Evolutionary conservation across 2,113 vertebrate species (phyloP), one percentile per base, ranked within the genome.

Genomic region (Terrapene triunguis): DNA sequence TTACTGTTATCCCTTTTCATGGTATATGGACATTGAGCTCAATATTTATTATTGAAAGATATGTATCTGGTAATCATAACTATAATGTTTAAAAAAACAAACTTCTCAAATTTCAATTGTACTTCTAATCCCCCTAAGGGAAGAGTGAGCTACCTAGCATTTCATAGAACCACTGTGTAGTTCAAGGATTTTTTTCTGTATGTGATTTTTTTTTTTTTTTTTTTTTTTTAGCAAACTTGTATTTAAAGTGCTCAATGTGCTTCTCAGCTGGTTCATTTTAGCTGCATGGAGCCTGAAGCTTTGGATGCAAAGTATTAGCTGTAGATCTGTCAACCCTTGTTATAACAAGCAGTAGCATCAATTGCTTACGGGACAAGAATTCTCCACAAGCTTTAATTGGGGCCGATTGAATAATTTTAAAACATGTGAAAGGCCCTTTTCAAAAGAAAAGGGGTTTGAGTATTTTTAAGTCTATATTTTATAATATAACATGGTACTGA

Each of bases 281-380:
- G 53, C 88, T 76, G 54, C 22, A 88, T 21, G 14, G 10, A 89
- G 89, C 84, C 89, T 87, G 51, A 22, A 95, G 93, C 84, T 89
- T 65, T 76, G 25, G 86, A 85, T 59, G 65, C 50, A 62, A 87
- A 95, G 54, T 69, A 94, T 92, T 90, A 90, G 69, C 80, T 96
- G 50, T 94, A 95, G 88, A 89, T 94, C 59, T 97, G 93, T 82
- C 92, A 94, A 94, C 88, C 81, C 10, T 84, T 84, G 24, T 91
- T 94, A 29, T 76, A 90, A 80, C 47, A 82, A 95, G 62, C 27
- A 93, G 50, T 13, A 91, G 76, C 76, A 89, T 48, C 82, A 38
- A 1, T 79, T 81, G 62, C 57, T 94, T 94, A 59, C 87, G 79
- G 85, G 53, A 38, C n/a, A 69, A 69, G 65, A 69, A 38, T 69